Conservation (phyloP, 1,140 invertebrate species). For the Campoletis sonorensis region DNA sequence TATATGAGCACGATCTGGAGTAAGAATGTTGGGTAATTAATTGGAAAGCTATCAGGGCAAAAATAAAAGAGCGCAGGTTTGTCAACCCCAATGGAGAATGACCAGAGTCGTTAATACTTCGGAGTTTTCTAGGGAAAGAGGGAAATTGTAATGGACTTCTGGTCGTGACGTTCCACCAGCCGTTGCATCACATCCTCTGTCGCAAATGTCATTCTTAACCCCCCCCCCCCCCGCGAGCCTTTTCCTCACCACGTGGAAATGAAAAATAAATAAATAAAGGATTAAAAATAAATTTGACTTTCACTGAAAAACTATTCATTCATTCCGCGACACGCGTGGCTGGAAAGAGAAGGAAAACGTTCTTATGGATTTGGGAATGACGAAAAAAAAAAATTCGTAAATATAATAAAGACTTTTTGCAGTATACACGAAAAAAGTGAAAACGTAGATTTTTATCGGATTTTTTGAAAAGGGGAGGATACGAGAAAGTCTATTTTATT, state of each 20-base stretch:
- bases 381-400: too few relatives aligned
- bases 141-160: background rate
- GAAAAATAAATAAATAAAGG: background rate
- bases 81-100: background rate
- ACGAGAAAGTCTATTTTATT: too few relatives aligned
- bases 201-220: background rate
- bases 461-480: too few relatives aligned
- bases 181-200: background rate
- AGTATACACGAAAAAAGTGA: too few relatives aligned
- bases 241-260: background rate
- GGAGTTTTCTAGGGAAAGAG: background rate
- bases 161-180: background rate
- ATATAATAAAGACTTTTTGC: too few relatives aligned
- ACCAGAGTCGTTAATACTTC: background rate
- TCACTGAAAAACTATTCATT: too few relatives aligned
- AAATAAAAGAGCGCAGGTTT: background rate
- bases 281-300: too few relatives aligned
- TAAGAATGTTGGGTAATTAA: background rate
- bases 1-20: background rate
- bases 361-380: too few relatives aligned
- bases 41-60: background rate
- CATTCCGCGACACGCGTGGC: too few relatives aligned
- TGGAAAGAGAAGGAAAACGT: too few relatives aligned
- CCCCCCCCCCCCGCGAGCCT: background rate
- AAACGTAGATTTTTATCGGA: too few relatives aligned